Conservation (phyloP, 2,888 invertebrate species). For the Lasioglossum leucozonium region DNA sequence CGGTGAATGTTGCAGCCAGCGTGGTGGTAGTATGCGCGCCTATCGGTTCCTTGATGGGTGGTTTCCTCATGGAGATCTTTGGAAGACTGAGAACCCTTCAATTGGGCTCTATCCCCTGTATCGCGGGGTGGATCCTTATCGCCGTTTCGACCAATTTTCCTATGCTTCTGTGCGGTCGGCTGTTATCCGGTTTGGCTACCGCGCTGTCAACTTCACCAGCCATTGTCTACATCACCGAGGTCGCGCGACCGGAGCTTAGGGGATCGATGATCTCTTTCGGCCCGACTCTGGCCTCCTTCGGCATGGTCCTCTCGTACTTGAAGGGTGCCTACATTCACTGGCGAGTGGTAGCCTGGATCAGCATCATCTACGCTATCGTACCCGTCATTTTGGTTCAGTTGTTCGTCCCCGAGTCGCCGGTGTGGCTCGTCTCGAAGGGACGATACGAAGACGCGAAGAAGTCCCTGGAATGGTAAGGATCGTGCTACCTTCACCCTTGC, state of each 20-base stretch:
- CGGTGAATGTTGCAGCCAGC: conserved; percentile 84
- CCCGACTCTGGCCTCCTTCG: conserved; percentile 87
- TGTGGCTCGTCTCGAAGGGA: conserved; percentile 87
- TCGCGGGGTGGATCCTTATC: conserved; percentile 86
- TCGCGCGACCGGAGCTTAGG: conserved; percentile 86
- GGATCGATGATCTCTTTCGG: conserved; percentile 87
- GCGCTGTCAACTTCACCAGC: conserved; percentile 87
- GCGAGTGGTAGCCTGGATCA: conserved; percentile 86
- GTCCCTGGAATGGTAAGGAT: conserved; percentile 84
- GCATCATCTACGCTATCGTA: conserved; percentile 85
- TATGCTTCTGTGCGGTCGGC: conserved; percentile 85
- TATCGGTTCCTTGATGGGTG: conserved; percentile 86
- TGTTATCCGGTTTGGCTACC: conserved; percentile 86
- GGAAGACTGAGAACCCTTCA: conserved; percentile 87
- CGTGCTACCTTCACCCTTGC: neutral
- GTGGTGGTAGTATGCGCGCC: conserved; percentile 86
- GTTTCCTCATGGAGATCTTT: conserved; percentile 86
- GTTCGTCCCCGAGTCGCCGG: conserved; percentile 87
- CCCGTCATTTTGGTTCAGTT: conserved; percentile 85
- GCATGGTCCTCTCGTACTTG: conserved; percentile 87
- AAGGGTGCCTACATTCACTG: conserved; percentile 86
- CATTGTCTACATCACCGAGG: conserved; percentile 88
- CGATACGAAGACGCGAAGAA: conserved; percentile 86
- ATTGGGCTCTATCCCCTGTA: conserved; percentile 86
- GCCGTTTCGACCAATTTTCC: conserved; percentile 85